Percentiles rank a stretch among this genome's conserved stretches.
phyloP scores from a whole-genome alignment of 2,888 invertebrate genomes.

The Rugalucina vietnamica region DNA sequence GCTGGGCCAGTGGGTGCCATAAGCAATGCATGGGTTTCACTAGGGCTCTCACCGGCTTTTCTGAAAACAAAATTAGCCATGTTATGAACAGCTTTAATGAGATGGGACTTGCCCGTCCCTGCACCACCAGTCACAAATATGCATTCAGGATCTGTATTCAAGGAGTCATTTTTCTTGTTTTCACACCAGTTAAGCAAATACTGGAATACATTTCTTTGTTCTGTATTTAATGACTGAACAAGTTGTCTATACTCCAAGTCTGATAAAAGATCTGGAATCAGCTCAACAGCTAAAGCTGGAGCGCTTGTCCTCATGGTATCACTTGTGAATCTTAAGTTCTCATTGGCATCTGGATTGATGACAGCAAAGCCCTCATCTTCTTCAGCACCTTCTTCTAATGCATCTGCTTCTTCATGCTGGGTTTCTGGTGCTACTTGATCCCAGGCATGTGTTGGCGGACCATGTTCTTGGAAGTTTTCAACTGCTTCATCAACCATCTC shows the following conservation, averaged over 20 bases:
- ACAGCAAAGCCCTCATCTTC: constrained; percentile 31
- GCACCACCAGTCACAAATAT: constrained; percentile 50
- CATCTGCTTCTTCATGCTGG: constrained; percentile 25
- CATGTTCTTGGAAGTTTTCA: constrained; percentile 23
- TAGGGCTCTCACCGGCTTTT: constrained; percentile 30
- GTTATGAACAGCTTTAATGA: constrained; percentile 32
- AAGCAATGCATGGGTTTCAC: constrained; percentile 8
- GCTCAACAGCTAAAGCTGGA: not conserved
- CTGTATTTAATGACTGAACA: constrained; percentile 20
- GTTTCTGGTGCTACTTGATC: constrained; percentile 44
- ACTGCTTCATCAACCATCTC: constrained; percentile 36
- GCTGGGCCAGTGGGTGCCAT: constrained; percentile 37
- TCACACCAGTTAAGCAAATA: constrained; percentile 38
- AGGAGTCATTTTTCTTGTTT: not conserved
- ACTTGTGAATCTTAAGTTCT: constrained; percentile 16
- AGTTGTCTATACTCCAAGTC: constrained; percentile 16
- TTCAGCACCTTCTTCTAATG: constrained; percentile 33
- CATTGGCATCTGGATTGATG: constrained; percentile 26
- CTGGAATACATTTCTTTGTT: constrained; percentile 28
- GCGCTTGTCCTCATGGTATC: not conserved
- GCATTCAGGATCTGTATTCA: constrained; percentile 21
- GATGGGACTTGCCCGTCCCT: constrained; percentile 53
- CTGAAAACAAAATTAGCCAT: constrained; percentile 26
- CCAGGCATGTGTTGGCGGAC: constrained; percentile 43
- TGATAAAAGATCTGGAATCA: not conserved